Evolutionary conservation across 2,888 invertebrate species (phyloP), one percentile per base, ranked within the genome.

Genomic region (Icerya purchasi): DNA sequence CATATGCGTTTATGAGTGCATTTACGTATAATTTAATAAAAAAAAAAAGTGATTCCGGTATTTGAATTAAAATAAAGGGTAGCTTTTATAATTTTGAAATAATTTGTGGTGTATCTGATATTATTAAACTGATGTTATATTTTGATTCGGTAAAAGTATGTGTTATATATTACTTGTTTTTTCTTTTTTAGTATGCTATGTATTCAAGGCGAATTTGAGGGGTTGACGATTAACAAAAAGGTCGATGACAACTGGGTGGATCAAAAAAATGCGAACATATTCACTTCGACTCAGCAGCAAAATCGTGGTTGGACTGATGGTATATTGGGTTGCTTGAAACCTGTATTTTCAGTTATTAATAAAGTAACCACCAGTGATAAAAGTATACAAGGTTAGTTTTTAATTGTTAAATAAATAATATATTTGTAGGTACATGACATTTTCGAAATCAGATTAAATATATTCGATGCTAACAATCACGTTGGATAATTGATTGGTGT

Each of bases 321-420:
- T 0, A 78, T 94, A 60, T 75, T 90, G 65, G 88, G 89, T 1
- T 94, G 94, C 69, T 81, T 94, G 69, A 78, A 87, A 62, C 89
- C 90, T 0, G 84, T 94, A 10, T 77, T 88, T 71, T 84, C 84
- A n/a, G 80, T 92, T 66, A 85, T 92, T 61, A 85, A 85, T 57
- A 88, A 86, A 70, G 81, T 83, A 18, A 76, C 80, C 1, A 77
- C 77, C 14, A 78, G 79, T 66, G 86, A 85, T 62, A 85, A 83
- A 69, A 77, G 76, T 63, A 70, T 72, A 61, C 71, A 78, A 75
- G 81, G 82, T 81, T 68, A 36, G 58, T 50, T 19, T 55, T 51
- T 36, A 22, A 57, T 24, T 54, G 50, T 54, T 57, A 53, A 50
- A 61, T 21, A 25, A 53, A 24, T 59, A 21, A 50, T 53, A n/a